Evolutionary conservation across 30 jellyfish, hydroid and myxozoan genomes (phyloP).

Genomic region (Aurelia sp.): DNA sequence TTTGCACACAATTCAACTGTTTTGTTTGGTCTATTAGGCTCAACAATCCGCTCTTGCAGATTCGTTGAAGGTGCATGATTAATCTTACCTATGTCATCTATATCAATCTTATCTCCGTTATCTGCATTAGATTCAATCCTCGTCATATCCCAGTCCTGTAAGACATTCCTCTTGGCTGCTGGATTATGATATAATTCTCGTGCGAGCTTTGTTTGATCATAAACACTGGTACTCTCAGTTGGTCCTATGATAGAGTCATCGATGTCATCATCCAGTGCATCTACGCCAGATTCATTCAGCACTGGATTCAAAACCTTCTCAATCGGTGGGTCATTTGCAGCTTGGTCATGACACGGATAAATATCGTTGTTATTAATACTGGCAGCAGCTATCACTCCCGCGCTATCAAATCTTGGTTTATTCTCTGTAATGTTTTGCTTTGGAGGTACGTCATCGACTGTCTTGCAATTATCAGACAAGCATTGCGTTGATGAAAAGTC

Average conservation of each 20-base stretch:
- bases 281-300: background rate
- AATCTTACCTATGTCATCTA: no score
- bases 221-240: background rate
- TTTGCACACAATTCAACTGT: background rate
- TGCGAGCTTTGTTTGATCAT: background rate
- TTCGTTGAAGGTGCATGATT: background rate
- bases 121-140: constrained; percentile 8
- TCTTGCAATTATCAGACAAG: background rate
- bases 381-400: no score
- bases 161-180: background rate
- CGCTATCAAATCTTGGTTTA: no score
- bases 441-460: no score
- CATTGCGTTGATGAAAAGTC: constrained; percentile 8
- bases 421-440: no score
- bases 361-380: no score
- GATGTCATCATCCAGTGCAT: constrained; percentile 6
- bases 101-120: background rate
- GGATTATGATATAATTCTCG: background rate
- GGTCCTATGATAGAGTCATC: constrained; percentile 12
- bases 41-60: background rate
- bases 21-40: background rate
- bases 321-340: background rate
- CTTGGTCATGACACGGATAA: background rate
- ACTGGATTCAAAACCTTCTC: no score
- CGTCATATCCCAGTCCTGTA: constrained; percentile 43